phyloP scores from a whole-genome alignment of 2,888 invertebrate genomes.

The Tryphoninae sp. region DNA sequence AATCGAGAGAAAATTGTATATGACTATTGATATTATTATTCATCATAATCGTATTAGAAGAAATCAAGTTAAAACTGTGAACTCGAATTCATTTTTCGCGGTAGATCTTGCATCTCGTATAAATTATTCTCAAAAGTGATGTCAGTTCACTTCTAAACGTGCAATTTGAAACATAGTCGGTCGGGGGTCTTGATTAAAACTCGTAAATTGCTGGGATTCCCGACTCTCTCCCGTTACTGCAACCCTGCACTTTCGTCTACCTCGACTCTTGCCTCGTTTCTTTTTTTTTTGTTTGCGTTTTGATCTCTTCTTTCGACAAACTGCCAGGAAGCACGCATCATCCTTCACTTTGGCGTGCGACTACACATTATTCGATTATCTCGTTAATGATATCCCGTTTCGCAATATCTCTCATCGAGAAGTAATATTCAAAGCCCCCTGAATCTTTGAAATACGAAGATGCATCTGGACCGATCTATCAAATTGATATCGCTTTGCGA shows the following conservation, averaged over 20 bases:
- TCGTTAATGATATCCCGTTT: slow-evolving; percentile 8
- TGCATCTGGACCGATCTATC: slow-evolving; percentile 11
- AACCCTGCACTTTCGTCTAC: background rate
- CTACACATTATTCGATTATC: slow-evolving; percentile 16
- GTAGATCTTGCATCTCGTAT: no score
- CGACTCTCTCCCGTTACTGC: slow-evolving; percentile 7
- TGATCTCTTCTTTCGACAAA: slow-evolving; percentile 36
- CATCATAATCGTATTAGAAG: no score
- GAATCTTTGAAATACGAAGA: slow-evolving; percentile 1
- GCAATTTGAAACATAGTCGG: background rate
- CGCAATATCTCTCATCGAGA: slow-evolving; percentile 18
- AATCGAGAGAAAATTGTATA: no score
- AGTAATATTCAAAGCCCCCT: slow-evolving; percentile 1
- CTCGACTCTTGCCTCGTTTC: background rate
- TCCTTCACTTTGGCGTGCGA: background rate
- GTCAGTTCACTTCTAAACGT: no score
- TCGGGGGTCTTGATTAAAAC: slow-evolving; percentile 7
- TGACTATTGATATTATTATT: no score
- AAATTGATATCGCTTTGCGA: slow-evolving; percentile 35
- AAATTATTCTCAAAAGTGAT: no score
- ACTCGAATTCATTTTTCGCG: no score
- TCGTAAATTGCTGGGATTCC: slow-evolving; percentile 34
- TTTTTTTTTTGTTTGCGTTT: background rate
- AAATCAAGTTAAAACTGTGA: no score
- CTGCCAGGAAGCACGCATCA: slow-evolving; percentile 38